Percentiles rank a stretch among this genome's conserved stretches.
Conservation (phyloP, 2,113 vertebrate genomes). For the Etheostoma spectabile region DNA sequence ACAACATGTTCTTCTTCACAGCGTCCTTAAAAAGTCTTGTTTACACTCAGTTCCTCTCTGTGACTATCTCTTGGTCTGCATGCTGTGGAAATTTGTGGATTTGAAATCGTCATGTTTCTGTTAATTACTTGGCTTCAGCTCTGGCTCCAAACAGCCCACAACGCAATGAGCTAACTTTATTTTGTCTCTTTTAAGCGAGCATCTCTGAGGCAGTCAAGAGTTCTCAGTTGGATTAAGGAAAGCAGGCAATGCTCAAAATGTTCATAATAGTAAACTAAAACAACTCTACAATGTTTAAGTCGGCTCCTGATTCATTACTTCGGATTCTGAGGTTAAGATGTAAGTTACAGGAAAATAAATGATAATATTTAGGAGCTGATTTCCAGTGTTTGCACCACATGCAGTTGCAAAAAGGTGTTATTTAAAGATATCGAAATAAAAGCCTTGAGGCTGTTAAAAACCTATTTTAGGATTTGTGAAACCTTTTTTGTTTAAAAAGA, state of each 20-base stretch:
- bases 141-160: constrained; percentile 70
- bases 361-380: background rate
- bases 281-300: too few relatives aligned
- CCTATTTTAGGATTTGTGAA: background rate
- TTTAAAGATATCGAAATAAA: background rate
- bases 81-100: constrained; percentile 68
- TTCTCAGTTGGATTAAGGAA: constrained; percentile 23
- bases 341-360: background rate
- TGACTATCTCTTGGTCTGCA: constrained; percentile 56
- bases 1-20: constrained; percentile 19
- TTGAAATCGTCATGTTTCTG: constrained; percentile 75
- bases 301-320: background rate
- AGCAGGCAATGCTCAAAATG: constrained; percentile 13
- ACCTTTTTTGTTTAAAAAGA: background rate
- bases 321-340: background rate
- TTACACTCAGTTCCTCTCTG: constrained; percentile 35
- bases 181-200: constrained; percentile 52
- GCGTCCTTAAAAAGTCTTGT: constrained; percentile 44
- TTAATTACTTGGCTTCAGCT: constrained; percentile 73
- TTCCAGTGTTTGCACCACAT: background rate
- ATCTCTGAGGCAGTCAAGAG: constrained; percentile 22
- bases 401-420: background rate
- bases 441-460: background rate
- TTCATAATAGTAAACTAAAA: constrained; percentile 16
- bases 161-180: constrained; percentile 60